Conservation (phyloP, 2,888 invertebrate species). For the Cephus runcator region DNA sequence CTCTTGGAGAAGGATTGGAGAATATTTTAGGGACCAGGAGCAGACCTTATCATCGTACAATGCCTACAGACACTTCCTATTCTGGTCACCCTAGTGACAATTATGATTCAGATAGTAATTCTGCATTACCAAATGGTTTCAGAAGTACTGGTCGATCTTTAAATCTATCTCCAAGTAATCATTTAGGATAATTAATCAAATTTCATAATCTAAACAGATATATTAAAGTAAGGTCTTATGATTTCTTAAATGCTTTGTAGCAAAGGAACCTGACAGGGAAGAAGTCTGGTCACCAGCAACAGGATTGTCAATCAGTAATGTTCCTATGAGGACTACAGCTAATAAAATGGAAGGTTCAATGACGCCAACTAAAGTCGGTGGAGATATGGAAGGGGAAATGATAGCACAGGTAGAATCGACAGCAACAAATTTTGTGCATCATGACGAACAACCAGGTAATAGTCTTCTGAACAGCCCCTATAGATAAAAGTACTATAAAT, state of each 20-base stretch:
- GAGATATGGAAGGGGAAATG: conserved; percentile 21
- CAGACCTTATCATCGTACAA: conserved; percentile 35
- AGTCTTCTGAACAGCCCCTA: neutral
- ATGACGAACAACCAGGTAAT: conserved; percentile 30
- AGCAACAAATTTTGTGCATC: conserved; percentile 7
- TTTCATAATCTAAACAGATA: conserved; percentile 7
- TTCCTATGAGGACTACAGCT: neutral
- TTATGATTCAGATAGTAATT: conserved; percentile 41
- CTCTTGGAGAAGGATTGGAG: conserved; percentile 33
- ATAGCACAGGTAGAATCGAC: conserved; percentile 18
- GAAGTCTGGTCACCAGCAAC: conserved; percentile 15
- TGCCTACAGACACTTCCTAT: conserved; percentile 37
- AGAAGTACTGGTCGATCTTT: conserved; percentile 45
- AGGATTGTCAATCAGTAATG: conserved; percentile 7
- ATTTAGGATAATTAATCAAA: neutral
- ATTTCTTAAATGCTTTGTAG: neutral
- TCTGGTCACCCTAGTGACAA: conserved; percentile 44
- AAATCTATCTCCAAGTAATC: conserved; percentile 40
- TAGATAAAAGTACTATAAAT: neutral
- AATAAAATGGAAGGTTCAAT: conserved; percentile 7
- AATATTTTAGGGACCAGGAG: conserved; percentile 32
- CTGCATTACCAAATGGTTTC: conserved; percentile 39
- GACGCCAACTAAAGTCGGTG: conserved; percentile 13
- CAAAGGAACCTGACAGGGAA: conserved; percentile 11
- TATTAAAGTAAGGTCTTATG: conserved; percentile 1